Evolutionary conservation across 2,888 invertebrate genomes (phyloP), one percentile per base, ranked within the genome.

Genomic region (Pollenia labialis): DNA sequence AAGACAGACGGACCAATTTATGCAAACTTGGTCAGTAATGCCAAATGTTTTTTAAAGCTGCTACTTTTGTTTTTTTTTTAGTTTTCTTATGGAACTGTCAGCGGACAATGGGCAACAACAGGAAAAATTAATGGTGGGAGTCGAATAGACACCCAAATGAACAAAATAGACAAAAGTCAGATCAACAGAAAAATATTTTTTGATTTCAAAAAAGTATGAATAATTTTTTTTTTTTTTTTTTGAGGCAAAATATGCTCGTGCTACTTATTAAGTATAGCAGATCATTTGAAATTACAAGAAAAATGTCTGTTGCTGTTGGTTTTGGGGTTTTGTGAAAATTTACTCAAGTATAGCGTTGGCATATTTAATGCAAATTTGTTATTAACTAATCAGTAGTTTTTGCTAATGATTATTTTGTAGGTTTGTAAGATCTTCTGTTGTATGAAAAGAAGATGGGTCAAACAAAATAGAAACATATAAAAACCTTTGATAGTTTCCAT

Each of bases 121-220:
- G 71, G 71, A 77, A 81, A 81, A 77, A 74, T 76, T 84, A 84
- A 87, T 87, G 84, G 84, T 84, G 87, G 87, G 87, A 87, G 87
- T 84, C 56, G 42, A 44, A 64, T 9, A 54, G 32, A 32, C 32
- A 32, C 32, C 32, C 32, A 32, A 32, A 52, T 14, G 48, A 40
- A 79, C 32, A 69, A 60, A 52, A 18, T 12, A 64, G 10, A 46
- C 60, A 68, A 58, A 48, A 66, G 11, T 12, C 50, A 69, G 68
- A 82, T 75, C 52, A 81, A 81, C 68, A 83, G 64, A 42, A 42
- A 84, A 79, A 79, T 83, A 64, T 77, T 16, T 77, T 62, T 40
- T 32, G 32, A 32, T 32, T 6, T 32, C 32, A 32, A 32, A 32
- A 32, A 32, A 23, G 64, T 50, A 62, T 14, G 18, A 40, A 52